Base-by-base conservation (phyloP, 2,113 vertebrate species). In the Oreochromis spilurus region DNA sequence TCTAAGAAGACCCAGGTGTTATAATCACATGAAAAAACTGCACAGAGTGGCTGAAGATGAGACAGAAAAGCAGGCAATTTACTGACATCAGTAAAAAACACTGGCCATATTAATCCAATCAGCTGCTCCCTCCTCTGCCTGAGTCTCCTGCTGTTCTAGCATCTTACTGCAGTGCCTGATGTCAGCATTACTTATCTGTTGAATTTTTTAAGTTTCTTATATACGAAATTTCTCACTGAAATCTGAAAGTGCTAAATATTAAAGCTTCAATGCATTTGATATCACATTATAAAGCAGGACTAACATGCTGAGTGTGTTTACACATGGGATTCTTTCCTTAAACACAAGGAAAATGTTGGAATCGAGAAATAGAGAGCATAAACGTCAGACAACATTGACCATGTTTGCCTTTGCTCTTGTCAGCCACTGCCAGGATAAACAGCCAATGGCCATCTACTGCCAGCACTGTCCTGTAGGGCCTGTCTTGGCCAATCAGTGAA, bases 401-500 rank as follows among this genome's bases (percentile, higher is more conserved):
- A 13, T 88, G 79, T 89, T 88, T 87, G 11, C 53, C 65, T 80
- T 87, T 57, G 55, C 62, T 84, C 81, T 34, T 89, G 87, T 85
- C 88, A 89, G 77, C 62, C 53, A 24, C 77, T 52, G 83, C 53
- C 84, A 87, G 90, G 67, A 84, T 36, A 70, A 91, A 91, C 89
- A 91, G 90, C 90, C 88, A 87, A 19, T 70, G 84, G 81, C 72
- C 7, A 13, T 80, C 60, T 65, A 83, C 82, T 4, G 9, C 80
- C 72, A 60, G 58, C n/a, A 3, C 60, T n/a, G 36, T 62, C 83
- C 79, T 85, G 52, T 79, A 75, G 70, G 13, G 8, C 84, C 72
- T 85, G 88, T 90, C 89, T 90, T 24, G 2, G 45, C 84, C 87
- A 58, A 90, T 89, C 87, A 87, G 91, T 81, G 87, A 82, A 83